Evolutionary conservation across 1,140 invertebrate species (phyloP), one percentile per base, ranked within the genome.

Genomic region (Gonioctena quinquepunctata): DNA sequence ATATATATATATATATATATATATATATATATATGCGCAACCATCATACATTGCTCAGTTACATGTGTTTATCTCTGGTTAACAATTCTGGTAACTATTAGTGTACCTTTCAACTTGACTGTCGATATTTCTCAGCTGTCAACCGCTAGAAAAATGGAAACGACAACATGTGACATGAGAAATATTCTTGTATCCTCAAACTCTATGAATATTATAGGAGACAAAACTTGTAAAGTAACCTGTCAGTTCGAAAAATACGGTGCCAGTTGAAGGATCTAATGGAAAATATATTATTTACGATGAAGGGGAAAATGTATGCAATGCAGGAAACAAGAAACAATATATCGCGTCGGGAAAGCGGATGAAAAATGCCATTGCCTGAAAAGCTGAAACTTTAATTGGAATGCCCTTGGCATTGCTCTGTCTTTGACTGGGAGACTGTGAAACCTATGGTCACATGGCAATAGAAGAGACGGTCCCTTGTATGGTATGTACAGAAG

Each of bases 351-450:
- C 63, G n/a, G 25, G 26, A 62, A 62, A 42, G 63, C 13, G 13
- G 27, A 27, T 66, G 49, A 75, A 72, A 66, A 72, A 75, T 74
- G 68, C 48, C 52, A 71, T 42, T 65, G 61, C 68, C 66, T 61
- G 52, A 52, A 71, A 69, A 63, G 60, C 57, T 69, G 70, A 74
- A 77, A 77, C 70, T 77, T 77, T 77, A 77, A 77, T 77, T 77
- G 76, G 74, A 77, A 77, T 77, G 76, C 76, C 69, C 72, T 61
- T 63, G 74, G 76, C 76, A 69, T 68, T 19, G 66, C 56, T 50
- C 67, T 71, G 73, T 67, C 76, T 77, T 77, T 73, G 71, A 77
- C 62, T 70, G 52, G 22, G 48, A 60, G 26, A 63, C 60, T 62
- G 61, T 33, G n/a, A 13, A 7, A 21, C 25, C 11, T 61, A 16